Percentiles rank a stretch among this genome's conserved stretches.
These are phyloP conservation scores for Epizoanthus illoricatus DNA, from an alignment of 92 coral and sea anemone genomes.

Conservation along the genomic window DNA sequence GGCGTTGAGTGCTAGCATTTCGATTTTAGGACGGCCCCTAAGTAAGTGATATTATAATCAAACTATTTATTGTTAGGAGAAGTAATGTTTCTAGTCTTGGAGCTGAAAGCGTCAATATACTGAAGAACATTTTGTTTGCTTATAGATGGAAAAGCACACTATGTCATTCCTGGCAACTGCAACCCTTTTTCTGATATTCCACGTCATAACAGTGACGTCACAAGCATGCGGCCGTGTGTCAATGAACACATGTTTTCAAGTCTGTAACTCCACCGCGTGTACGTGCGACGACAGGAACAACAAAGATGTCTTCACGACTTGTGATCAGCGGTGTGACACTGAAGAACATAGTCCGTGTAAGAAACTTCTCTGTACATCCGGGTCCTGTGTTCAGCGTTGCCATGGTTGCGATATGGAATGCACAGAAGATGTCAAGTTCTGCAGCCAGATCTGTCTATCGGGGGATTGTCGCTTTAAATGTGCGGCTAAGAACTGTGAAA, in stretches of 20 bases:
- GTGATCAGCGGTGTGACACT: conserved; percentile 53
- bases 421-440: conserved; percentile 72
- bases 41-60: too few relatives aligned
- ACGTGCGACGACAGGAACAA: conserved; percentile 49
- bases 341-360: conserved; percentile 42
- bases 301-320: conserved; percentile 44
- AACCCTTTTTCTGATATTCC: not conserved
- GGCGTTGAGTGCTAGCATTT: too few relatives aligned
- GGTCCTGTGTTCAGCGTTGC: conserved; percentile 74
- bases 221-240: conserved; percentile 43
- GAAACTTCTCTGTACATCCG: conserved; percentile 63
- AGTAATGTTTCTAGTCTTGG: too few relatives aligned
- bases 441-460: conserved; percentile 79
- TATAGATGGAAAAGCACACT: conserved; percentile 13
- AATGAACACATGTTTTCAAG: conserved; percentile 64
- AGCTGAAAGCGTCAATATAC: too few relatives aligned
- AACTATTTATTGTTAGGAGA: too few relatives aligned
- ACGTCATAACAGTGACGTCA: conserved; percentile 40
- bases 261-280: conserved; percentile 65
- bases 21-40: too few relatives aligned
- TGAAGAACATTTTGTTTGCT: not conserved
- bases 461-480: conserved; percentile 72
- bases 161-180: not conserved
- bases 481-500: conserved; percentile 58
- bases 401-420: conserved; percentile 87